Evolutionary conservation across 2,888 invertebrate species (phyloP).

Genomic region (Zygothrica quintamaculata): DNA sequence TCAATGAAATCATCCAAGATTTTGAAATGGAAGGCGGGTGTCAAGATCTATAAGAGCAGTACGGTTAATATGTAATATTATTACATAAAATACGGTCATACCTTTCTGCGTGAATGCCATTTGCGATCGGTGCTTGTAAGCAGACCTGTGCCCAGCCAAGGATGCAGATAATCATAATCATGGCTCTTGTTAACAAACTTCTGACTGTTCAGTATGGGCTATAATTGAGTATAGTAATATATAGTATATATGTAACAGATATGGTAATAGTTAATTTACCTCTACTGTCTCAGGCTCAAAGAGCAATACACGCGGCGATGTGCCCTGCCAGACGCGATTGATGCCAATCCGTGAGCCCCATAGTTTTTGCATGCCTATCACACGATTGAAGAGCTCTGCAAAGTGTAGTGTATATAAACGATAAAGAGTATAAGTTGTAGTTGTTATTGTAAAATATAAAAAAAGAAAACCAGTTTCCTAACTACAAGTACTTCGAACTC

Average conservation of each 20-base stretch:
- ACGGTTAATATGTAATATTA: not conserved
- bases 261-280: slow-evolving; percentile 78
- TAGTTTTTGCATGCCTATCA: slow-evolving; percentile 85
- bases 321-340: slow-evolving; percentile 85
- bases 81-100: slow-evolving; percentile 37
- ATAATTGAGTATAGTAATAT: not conserved
- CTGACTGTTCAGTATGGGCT: slow-evolving; percentile 86
- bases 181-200: slow-evolving; percentile 87
- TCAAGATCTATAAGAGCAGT: slow-evolving; percentile 85
- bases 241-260: too few relatives aligned
- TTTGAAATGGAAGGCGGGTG: slow-evolving; percentile 89
- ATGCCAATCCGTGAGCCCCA: slow-evolving; percentile 86
- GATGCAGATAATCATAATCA: slow-evolving; percentile 86
- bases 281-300: slow-evolving; percentile 86
- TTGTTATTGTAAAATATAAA: too few relatives aligned
- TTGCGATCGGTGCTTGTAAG: slow-evolving; percentile 86
- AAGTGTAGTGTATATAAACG: slow-evolving; percentile 11
- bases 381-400: slow-evolving; percentile 85
- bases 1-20: slow-evolving; percentile 88
- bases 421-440: too few relatives aligned
- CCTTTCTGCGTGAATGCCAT: slow-evolving; percentile 87
- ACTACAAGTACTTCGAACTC: slow-evolving; percentile 1
- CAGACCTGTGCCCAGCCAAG: slow-evolving; percentile 87
- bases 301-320: slow-evolving; percentile 85
- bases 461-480: slow-evolving; percentile 49